Evolutionary conservation across 2,113 vertebrate species (phyloP), one percentile per base, ranked within the genome.

Genomic region (Ptilonorhynchus violaceus): DNA sequence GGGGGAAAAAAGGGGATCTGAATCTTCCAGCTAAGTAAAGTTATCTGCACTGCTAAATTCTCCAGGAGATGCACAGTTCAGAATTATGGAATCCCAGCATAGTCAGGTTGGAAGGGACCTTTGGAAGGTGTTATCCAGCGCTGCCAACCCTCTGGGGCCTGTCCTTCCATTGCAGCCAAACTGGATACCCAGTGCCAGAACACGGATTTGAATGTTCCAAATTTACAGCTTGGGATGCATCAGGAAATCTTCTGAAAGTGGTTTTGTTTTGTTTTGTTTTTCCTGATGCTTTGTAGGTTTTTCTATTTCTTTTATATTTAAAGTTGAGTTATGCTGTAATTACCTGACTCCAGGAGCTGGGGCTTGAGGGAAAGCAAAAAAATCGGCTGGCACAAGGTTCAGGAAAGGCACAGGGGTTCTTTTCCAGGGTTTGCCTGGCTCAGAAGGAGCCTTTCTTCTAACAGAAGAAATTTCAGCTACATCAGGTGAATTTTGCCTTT

Each of bases 1-100:
- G 7, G 10, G 58, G 16, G 58, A 30, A 50, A 23, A 78, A 64
- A 50, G 16, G 37, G 56, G 30, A 13, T 74, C 72, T 97, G 85
- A 77, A 60, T 91, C 92, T 84, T 53, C 60, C 58, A 92, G 93
- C 90, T 97, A 96, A 97, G 96, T 97, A 95, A 97, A 97, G 96
- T 97, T 75, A 96, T 85, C 95, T 64, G 46, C 95, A 55, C 94
- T 95, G 97, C 94, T 90, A 94, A 80, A 87, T 92, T 94, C 95
- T 96, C 96, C 93, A 56, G 33, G 88, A 97, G 96, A 97, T 86
- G 88, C 92, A 66, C 85, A 94, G 87, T 92, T 96, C 92, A 94
- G 47, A 42, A 42, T 42, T 14, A 11, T 3, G 39, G 39, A 66
- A 33, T 33, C 41, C 22, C 41, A 33, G 28, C 7, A 4, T 1